Evolutionary conservation across 2,888 invertebrate genomes (phyloP).

Genomic region (Sphecodes monilicornis): DNA sequence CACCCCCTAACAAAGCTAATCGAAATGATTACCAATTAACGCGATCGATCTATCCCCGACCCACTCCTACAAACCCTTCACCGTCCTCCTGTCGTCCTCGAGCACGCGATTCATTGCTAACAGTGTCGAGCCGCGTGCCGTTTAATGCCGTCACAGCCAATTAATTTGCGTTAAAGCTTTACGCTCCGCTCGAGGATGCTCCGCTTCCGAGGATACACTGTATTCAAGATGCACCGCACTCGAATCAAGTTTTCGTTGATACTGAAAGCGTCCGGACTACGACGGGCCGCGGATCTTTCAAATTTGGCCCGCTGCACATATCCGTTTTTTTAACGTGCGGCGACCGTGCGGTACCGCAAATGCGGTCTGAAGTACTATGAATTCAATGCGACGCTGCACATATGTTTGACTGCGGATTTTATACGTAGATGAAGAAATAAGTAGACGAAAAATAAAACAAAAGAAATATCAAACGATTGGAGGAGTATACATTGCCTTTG

Average conservation of each 20-base stretch:
- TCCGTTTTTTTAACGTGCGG: no score
- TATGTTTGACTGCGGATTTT: no score
- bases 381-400: no score
- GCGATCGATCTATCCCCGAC: not conserved
- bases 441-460: no score
- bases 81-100: not conserved
- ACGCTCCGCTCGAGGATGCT: not conserved
- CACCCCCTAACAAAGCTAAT: no score
- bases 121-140: not conserved
- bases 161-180: not conserved
- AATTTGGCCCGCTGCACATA: no score
- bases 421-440: no score
- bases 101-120: not conserved
- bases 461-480: no score
- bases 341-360: no score
- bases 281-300: not conserved
- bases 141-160: not conserved
- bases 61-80: not conserved
- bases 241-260: not conserved
- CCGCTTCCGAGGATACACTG: not conserved
- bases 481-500: no score
- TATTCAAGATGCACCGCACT: not conserved
- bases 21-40: conserved; percentile 6
- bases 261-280: not conserved
- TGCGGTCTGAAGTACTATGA: no score